Evolutionary conservation across 2,113 vertebrate genomes (phyloP).

Genomic region (Onychorhynchus coronatus): DNA sequence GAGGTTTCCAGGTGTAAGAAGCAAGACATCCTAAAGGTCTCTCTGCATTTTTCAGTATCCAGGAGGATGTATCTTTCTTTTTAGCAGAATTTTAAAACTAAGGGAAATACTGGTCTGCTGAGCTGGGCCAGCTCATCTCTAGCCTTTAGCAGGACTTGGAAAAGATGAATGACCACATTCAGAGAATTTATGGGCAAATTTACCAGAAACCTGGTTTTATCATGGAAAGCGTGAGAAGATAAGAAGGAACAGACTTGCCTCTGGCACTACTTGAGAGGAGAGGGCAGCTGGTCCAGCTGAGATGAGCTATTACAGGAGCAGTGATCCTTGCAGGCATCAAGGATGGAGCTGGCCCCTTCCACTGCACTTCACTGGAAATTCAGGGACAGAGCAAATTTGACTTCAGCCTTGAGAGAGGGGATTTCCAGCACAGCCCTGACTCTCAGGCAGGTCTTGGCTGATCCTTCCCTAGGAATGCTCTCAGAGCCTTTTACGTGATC

Average conservation of each 20-base stretch:
- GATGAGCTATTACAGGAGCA: not conserved
- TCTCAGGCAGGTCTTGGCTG: not conserved
- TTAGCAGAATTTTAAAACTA: not conserved
- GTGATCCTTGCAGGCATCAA: rapidly evolving
- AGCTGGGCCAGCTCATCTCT: not conserved
- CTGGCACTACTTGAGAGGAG: not conserved
- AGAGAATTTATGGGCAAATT: not conserved
- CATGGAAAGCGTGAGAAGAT: not conserved
- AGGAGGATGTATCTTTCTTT: not conserved
- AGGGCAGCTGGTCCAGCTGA: not conserved
- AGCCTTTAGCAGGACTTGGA: not conserved
- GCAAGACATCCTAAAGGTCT: not conserved
- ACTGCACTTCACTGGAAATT: not conserved
- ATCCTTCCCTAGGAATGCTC: not conserved
- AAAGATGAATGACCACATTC: not conserved
- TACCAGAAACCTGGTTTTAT: not conserved
- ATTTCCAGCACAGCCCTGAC: not conserved
- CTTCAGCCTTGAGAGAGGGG: not conserved
- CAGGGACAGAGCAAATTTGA: not conserved
- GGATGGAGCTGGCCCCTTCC: not conserved
- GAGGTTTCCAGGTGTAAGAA: not conserved
- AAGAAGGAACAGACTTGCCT: not conserved
- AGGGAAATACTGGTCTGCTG: not conserved
- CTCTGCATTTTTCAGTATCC: not conserved
- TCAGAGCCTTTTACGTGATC: rapidly evolving